A percentile compares a stretch with the other conserved stretches of the same genome.
phyloP scores from a whole-genome alignment of 2,113 vertebrate species.

The Oreochromis spilurus region DNA sequence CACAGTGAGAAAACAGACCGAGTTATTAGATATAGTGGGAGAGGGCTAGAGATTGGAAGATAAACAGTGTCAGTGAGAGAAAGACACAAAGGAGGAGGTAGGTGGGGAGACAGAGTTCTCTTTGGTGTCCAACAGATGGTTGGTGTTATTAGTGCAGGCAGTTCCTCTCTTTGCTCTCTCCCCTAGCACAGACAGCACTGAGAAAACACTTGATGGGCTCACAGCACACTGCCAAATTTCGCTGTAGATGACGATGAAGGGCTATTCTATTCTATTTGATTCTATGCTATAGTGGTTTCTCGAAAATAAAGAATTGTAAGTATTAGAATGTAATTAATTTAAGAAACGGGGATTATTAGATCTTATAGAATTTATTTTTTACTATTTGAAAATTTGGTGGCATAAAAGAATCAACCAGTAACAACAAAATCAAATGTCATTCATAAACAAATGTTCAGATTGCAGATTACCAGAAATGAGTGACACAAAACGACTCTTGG shows the following conservation, averaged over 20 bases:
- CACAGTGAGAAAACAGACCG: background rate
- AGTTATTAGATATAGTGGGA: background rate
- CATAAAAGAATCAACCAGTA: background rate
- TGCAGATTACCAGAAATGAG: background rate
- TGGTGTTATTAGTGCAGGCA: slow-evolving; percentile 27
- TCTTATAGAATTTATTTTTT: background rate
- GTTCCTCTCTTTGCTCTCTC: background rate
- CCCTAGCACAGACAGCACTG: background rate
- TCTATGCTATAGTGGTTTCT: background rate
- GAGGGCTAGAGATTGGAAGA: background rate
- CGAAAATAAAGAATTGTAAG: background rate
- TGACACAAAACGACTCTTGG: background rate
- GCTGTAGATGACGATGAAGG: background rate
- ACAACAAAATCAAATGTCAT: background rate
- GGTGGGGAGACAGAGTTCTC: slow-evolving; percentile 9
- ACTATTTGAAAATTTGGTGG: background rate
- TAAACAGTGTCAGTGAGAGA: background rate
- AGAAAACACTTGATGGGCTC: background rate
- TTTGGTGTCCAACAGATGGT: slow-evolving; percentile 41
- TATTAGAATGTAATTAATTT: background rate
- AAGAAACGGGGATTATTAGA: background rate
- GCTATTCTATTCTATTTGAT: background rate
- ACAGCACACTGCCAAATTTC: background rate
- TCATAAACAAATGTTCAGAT: background rate
- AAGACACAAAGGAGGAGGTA: background rate